Conservation (phyloP, 2,113 vertebrate genomes). For the Spilogale gracilis region DNA sequence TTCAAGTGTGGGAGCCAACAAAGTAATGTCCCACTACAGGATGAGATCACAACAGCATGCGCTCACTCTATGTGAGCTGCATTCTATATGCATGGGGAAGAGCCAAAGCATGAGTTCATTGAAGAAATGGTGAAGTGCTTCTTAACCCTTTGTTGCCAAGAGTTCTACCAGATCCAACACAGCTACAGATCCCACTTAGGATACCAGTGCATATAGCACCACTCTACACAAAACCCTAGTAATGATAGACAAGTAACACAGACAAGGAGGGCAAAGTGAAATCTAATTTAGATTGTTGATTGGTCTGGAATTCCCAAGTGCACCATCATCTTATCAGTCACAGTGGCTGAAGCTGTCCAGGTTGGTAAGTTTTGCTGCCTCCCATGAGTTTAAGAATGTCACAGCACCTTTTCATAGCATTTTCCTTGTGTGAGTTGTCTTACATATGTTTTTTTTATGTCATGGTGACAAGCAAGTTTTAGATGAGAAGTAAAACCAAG, state of each 20-base stretch:
- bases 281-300: not conserved
- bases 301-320: constrained; percentile 33
- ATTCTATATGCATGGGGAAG: constrained; percentile 55
- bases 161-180: not conserved
- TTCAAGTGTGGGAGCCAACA: constrained; percentile 63
- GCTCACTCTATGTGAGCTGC: constrained; percentile 74
- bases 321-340: constrained; percentile 63
- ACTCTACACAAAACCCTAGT: not conserved
- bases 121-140: constrained; percentile 49
- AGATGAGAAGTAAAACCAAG: not conserved
- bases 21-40: constrained; percentile 77
- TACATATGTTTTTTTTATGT: not conserved
- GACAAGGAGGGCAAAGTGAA: not conserved
- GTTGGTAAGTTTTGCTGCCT: constrained; percentile 54
- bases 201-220: not conserved
- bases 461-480: not conserved
- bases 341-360: constrained; percentile 32
- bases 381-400: constrained; percentile 74
- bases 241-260: not conserved
- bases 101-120: constrained; percentile 76
- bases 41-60: constrained; percentile 72
- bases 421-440: not conserved
- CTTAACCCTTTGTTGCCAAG: constrained; percentile 68
- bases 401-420: constrained; percentile 43
- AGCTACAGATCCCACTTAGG: not conserved